Percentiles rank a stretch among this genome's conserved stretches.
These are phyloP conservation scores for Cheracebus regulus DNA, from an alignment of 2,797 vertebrate genomes.

Conservation along the genomic window DNA sequence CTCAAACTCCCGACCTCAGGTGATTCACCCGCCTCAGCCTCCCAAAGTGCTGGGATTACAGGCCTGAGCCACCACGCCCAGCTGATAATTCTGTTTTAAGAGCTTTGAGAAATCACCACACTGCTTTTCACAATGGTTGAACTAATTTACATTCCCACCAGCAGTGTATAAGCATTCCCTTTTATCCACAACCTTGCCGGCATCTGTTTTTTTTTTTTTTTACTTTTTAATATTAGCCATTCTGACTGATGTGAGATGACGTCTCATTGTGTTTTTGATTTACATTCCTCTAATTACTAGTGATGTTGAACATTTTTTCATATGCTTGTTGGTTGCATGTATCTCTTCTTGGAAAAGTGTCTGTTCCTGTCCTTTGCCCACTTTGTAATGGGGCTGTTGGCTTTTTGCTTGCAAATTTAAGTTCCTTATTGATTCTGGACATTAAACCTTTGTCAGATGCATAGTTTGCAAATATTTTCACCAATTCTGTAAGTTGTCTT, in stretches of 20 bases:
- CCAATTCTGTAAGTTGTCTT: not conserved
- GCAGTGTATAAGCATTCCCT: not conserved
- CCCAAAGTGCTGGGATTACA: too few species aligned
- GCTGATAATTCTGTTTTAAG: not conserved
- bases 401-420: not conserved
- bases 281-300: not conserved
- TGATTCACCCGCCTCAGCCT: too few species aligned
- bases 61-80: too few species aligned
- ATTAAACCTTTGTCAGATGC: not conserved
- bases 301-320: not conserved
- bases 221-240: not conserved
- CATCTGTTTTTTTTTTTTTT: not conserved
- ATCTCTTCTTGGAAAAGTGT: not conserved
- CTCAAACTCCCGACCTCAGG: too few species aligned
- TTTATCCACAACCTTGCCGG: not conserved
- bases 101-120: not conserved
- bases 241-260: not conserved
- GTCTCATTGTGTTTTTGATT: not conserved
- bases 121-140: not conserved
- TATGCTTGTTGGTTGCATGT: not conserved
- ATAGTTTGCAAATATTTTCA: not conserved
- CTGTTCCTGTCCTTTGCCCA: not conserved
- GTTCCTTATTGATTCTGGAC: not conserved
- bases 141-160: not conserved
- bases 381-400: not conserved